Evolutionary conservation across 2,113 vertebrate species (phyloP).

Genomic region (Phalacrocorax carbo): DNA sequence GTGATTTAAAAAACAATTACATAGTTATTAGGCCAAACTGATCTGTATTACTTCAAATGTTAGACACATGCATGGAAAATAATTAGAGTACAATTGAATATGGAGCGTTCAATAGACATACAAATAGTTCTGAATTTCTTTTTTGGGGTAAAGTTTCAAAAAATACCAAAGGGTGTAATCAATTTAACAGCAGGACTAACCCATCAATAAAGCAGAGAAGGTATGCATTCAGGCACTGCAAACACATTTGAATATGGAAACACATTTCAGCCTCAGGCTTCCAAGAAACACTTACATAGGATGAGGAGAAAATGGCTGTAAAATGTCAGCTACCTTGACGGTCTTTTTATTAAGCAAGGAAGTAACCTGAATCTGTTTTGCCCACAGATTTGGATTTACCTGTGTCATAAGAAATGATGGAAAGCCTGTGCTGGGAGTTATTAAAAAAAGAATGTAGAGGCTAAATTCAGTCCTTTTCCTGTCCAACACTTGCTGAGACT

Average conservation of each 20-base stretch:
- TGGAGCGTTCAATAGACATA: not conserved
- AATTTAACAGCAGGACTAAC: constrained; percentile 7
- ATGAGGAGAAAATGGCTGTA: not conserved
- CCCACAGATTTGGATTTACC: not conserved
- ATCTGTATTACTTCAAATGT: not conserved
- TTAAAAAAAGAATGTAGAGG: not conserved
- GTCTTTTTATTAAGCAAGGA: not conserved
- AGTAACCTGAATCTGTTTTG: constrained; percentile 30
- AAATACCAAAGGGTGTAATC: not conserved
- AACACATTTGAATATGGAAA: not conserved
- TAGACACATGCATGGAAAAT: not conserved
- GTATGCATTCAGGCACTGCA: not conserved
- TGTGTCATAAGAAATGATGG: not conserved
- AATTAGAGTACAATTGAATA: not conserved
- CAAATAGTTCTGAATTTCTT: not conserved
- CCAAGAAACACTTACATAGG: not conserved
- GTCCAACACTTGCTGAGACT: constrained; percentile 29
- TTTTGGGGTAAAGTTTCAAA: not conserved
- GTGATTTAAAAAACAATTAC: not conserved
- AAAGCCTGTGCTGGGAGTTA: not conserved
- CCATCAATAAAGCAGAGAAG: not conserved
- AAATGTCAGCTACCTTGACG: not conserved
- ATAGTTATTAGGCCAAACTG: not conserved
- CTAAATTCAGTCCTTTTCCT: not conserved
- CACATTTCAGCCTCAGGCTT: not conserved